Percentiles rank a stretch among this genome's conserved stretches.
These are phyloP conservation scores for Sialis lutaria DNA, from an alignment of 2,888 invertebrate genomes.

Conservation along the genomic window DNA sequence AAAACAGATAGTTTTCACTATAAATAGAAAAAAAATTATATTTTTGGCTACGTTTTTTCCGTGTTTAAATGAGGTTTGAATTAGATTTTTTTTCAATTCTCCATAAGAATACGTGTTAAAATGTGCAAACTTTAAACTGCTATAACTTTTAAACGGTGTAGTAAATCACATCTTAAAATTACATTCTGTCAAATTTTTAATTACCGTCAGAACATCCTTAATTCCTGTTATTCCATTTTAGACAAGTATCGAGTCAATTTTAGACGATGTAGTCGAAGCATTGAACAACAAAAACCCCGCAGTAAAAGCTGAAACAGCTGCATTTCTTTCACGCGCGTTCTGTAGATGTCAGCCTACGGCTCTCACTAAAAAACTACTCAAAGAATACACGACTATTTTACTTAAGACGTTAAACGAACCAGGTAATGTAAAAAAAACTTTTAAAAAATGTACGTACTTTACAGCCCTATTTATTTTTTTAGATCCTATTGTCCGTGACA, in stretches of 20 bases:
- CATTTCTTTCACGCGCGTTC: constrained; percentile 72
- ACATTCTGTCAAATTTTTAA: neutral
- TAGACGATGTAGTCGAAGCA: constrained; percentile 72
- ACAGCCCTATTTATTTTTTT: constrained; percentile 22
- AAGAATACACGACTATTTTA: constrained; percentile 59
- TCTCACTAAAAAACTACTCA: constrained; percentile 79
- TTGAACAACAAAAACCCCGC: constrained; percentile 84
- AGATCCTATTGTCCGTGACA: constrained; percentile 84
- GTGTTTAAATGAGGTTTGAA: too few relatives aligned
- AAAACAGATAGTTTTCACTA: too few relatives aligned
- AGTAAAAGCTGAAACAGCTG: constrained; percentile 72
- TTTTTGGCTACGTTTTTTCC: too few relatives aligned
- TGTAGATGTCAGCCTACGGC: constrained; percentile 62
- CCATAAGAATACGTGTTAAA: too few relatives aligned
- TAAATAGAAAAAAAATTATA: too few relatives aligned
- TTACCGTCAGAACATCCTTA: neutral
- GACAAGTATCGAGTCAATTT: constrained; percentile 65
- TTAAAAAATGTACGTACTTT: too few relatives aligned
- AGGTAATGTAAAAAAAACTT: too few relatives aligned
- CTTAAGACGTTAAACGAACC: constrained; percentile 64
- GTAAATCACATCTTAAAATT: neutral
- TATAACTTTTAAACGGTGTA: too few relatives aligned
- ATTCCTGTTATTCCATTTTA: constrained; percentile 25
- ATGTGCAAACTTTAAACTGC: too few relatives aligned
- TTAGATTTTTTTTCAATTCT: too few relatives aligned